phyloP scores from a whole-genome alignment of 2,888 invertebrate species.

The Ferrisia virgata region DNA sequence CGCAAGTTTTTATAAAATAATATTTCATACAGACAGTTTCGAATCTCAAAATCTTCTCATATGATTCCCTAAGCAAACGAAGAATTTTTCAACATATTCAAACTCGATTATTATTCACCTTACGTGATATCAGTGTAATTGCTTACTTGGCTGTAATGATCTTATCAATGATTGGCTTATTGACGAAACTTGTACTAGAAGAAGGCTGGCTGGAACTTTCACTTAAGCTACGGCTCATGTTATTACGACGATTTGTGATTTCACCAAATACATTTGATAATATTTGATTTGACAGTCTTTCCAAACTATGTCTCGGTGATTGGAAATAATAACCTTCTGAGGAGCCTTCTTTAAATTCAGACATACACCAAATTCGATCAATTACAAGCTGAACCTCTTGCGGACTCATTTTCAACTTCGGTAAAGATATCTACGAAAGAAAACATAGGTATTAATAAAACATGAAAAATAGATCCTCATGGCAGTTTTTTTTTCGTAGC shows the following conservation, averaged over 20 bases:
- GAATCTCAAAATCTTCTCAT: slow-evolving; percentile 53
- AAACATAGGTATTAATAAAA: neutral
- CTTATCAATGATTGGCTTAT: slow-evolving; percentile 22
- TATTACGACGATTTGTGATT: slow-evolving; percentile 35
- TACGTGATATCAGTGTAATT: neutral
- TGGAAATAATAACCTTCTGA: neutral
- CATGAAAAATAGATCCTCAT: neutral
- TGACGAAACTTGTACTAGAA: neutral
- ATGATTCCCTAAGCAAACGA: slow-evolving; percentile 13
- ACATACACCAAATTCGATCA: slow-evolving; percentile 35
- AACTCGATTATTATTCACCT: too few species aligned
- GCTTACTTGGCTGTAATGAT: slow-evolving; percentile 35
- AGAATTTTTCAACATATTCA: neutral
- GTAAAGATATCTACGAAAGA: neutral
- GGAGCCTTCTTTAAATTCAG: neutral
- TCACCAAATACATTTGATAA: slow-evolving; percentile 33
- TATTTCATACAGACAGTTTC: slow-evolving; percentile 57
- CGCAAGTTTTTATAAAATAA: slow-evolving; percentile 59
- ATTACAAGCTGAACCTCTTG: slow-evolving; percentile 16
- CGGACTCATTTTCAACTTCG: slow-evolving; percentile 12
- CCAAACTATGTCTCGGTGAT: slow-evolving; percentile 35
- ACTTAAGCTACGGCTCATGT: neutral
- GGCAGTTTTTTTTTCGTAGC: neutral
- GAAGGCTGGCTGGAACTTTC: neutral
- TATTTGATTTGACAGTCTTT: slow-evolving; percentile 34